phyloP scores from a whole-genome alignment of 2,113 vertebrate genomes.

The Platanista minor region DNA sequence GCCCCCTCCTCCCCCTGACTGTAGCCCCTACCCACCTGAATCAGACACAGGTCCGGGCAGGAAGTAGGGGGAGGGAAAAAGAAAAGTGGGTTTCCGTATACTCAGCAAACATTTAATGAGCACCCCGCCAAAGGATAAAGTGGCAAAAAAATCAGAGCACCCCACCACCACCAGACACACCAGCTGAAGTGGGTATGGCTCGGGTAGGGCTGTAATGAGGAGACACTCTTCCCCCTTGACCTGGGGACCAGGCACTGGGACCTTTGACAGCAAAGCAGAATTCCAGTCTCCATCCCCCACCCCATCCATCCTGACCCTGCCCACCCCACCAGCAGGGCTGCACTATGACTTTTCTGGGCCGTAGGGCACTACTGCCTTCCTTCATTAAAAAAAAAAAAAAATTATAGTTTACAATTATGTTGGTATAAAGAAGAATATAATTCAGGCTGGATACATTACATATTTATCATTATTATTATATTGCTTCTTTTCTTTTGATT shows the following conservation, averaged over 20 bases:
- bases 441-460: background rate
- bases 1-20: background rate
- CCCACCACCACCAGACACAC: background rate
- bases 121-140: background rate
- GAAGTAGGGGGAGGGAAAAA: background rate
- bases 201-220: background rate
- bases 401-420: background rate
- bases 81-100: background rate
- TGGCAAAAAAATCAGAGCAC: background rate
- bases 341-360: constrained; percentile 83
- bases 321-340: constrained; percentile 82
- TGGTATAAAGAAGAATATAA: background rate
- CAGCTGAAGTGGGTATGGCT: background rate
- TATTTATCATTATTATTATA: constrained; percentile 59
- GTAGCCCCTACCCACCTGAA: background rate
- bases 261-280: background rate
- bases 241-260: background rate
- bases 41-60: background rate
- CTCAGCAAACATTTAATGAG: background rate
- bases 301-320: background rate
- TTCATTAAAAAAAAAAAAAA: constrained; percentile 84
- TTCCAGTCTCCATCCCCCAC: background rate
- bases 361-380: constrained; percentile 60
- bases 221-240: background rate
- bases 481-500: background rate